Conservation (phyloP, 2,888 invertebrate species). For the Branchipolynoe longqiensis region DNA sequence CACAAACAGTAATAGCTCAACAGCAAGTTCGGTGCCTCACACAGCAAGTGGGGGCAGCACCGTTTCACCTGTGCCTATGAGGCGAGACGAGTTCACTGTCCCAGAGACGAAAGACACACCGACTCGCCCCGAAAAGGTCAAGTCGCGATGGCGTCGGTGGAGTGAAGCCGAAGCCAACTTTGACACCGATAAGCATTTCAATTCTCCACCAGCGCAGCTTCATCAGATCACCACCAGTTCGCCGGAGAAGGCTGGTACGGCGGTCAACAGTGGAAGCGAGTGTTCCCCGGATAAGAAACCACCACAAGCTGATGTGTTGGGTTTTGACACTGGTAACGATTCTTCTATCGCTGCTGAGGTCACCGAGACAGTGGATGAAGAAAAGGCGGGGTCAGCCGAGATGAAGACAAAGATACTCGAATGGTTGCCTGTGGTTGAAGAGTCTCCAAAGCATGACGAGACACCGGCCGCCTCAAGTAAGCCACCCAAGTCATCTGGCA, state of each 20-base stretch:
- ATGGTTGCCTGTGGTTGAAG: too few species aligned
- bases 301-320: background rate
- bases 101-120: constrained; percentile 7
- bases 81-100: background rate
- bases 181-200: constrained; percentile 7
- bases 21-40: background rate
- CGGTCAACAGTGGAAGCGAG: too few species aligned
- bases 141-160: constrained; percentile 69
- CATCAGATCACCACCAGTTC: constrained; percentile 38
- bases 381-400: background rate
- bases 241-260: background rate
- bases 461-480: background rate
- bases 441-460: background rate
- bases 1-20: background rate
- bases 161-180: constrained; percentile 66
- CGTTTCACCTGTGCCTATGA: constrained; percentile 6
- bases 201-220: constrained; percentile 30
- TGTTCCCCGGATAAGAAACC: background rate
- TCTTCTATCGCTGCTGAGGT: too few species aligned
- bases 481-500: background rate
- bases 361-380: background rate
- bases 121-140: constrained; percentile 66
- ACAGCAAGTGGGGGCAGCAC: background rate
- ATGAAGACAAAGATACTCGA: constrained; percentile 51
- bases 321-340: background rate